Evolutionary conservation across 2,797 vertebrate genomes (phyloP), one percentile per base, ranked within the genome.

Genomic region (Anguilla marmorata): DNA sequence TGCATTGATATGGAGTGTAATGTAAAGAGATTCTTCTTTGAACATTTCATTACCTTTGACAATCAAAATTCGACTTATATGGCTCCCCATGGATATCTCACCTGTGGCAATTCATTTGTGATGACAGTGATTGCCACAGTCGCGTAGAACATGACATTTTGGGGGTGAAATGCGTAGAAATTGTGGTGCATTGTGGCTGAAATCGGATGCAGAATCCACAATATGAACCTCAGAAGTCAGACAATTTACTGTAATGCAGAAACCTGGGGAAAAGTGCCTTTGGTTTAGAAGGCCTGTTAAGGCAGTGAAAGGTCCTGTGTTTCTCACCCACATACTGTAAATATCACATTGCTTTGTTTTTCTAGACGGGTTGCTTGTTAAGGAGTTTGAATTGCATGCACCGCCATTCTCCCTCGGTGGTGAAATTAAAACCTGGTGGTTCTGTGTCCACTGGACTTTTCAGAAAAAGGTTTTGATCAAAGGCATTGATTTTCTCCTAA

Each of bases 1-100:
- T 76, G 33, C 72, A 14, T 76, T 76, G 30, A 76, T 33, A 76
- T 76, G 72, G 33, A 33, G 27, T 76, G 72, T 76, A 76, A 76
- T 37, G 33, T 14, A 76, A 33, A 76, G 27, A 33, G 72, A 76
- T 12, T 33, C 45, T 7, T 21, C 41, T 37, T 48, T 48, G 79
- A 82, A 21, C 19, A 37, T 79, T n/a, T 82, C 41, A 82, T 48
- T n/a, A 45, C 79, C 12, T 82, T 82, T 82, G 21, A 82, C 19
- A 82, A 82, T 48, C 79, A 50, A 50, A 82, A 50, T 69, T n/a
- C 14, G 63, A 69, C 63, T 69, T 27, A 27, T 27, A 69, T 9
- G n/a, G 63, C n/a, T 69, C 63, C 63, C 63, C n/a, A 27, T 69
- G 63, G 63, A 69, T 69, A 69, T n/a, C 63, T 69, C 24, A 69